These are phyloP conservation scores for Caradrina kadenii DNA, from an alignment of 2,888 invertebrate genomes.

Conservation along the genomic window DNA sequence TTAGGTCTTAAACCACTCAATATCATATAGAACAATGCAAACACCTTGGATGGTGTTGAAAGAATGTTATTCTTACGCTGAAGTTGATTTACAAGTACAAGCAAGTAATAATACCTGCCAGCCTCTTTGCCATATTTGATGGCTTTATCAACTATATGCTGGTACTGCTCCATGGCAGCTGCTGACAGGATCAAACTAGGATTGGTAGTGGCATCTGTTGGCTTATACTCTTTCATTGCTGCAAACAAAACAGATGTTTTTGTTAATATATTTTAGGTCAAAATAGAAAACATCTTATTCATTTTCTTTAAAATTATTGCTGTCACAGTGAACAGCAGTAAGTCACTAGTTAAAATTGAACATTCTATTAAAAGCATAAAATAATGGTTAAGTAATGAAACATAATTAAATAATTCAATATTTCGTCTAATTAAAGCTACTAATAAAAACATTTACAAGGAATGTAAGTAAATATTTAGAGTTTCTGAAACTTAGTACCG, in stretches of 20 bases:
- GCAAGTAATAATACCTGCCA: conserved; percentile 76
- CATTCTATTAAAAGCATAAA: conserved; percentile 2
- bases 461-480: neutral
- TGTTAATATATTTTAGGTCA: neutral
- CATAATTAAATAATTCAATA: neutral
- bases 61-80: too few species aligned
- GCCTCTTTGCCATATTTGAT: conserved; percentile 94
- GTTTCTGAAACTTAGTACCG: too few species aligned
- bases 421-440: neutral
- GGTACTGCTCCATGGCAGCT: conserved; percentile 98
- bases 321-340: too few species aligned
- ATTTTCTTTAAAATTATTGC: too few species aligned
- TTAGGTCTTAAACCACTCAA: too few species aligned
- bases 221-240: conserved; percentile 99
- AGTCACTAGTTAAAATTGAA: neutral
- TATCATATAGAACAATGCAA: neutral
- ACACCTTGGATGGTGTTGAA: neutral
- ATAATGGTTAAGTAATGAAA: neutral
- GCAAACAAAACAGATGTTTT: conserved; percentile 62
- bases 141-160: conserved; percentile 96
- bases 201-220: conserved; percentile 99
- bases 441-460: neutral
- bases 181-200: conserved; percentile 99
- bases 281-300: neutral
- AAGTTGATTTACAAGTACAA: neutral